Evolutionary conservation across 2,888 invertebrate genomes (phyloP).

Genomic region (Cecidostiba fungosa): DNA sequence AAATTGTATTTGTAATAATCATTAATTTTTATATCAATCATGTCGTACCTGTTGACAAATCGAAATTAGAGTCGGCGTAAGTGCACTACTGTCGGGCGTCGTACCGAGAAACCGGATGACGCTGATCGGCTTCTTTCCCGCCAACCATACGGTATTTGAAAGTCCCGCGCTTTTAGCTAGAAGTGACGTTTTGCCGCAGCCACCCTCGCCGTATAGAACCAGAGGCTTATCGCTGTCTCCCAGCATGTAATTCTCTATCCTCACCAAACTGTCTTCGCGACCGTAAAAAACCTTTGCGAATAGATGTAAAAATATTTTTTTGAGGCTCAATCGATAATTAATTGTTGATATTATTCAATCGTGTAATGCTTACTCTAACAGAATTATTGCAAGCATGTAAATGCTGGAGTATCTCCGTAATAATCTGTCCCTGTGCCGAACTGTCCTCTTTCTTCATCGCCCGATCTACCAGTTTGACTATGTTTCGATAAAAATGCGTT

Average conservation of each 20-base stretch:
- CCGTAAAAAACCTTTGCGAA: conserved; percentile 91
- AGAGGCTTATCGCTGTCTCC: conserved; percentile 93
- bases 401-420: conserved; percentile 96
- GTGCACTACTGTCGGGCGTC: conserved; percentile 97
- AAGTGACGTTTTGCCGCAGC: conserved; percentile 98
- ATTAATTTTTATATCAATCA: neutral
- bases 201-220: conserved; percentile 96
- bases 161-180: conserved; percentile 95
- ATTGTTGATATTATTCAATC: neutral
- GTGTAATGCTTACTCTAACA: conserved; percentile 84
- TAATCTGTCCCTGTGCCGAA: conserved; percentile 95
- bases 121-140: conserved; percentile 89
- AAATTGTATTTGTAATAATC: conserved; percentile 23
- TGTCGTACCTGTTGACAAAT: conserved; percentile 93
- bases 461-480: conserved; percentile 94
- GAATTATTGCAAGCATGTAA: conserved; percentile 97
- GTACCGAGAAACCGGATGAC: conserved; percentile 97
- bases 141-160: conserved; percentile 87
- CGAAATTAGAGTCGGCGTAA: conserved; percentile 96
- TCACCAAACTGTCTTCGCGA: conserved; percentile 91
- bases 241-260: conserved; percentile 91
- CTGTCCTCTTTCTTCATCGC: conserved; percentile 98
- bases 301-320: neutral
- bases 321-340: neutral
- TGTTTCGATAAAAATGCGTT: conserved; percentile 95